Evolutionary conservation across 1,140 invertebrate genomes (phyloP).

Genomic region (Teleogryllus occipitalis): DNA sequence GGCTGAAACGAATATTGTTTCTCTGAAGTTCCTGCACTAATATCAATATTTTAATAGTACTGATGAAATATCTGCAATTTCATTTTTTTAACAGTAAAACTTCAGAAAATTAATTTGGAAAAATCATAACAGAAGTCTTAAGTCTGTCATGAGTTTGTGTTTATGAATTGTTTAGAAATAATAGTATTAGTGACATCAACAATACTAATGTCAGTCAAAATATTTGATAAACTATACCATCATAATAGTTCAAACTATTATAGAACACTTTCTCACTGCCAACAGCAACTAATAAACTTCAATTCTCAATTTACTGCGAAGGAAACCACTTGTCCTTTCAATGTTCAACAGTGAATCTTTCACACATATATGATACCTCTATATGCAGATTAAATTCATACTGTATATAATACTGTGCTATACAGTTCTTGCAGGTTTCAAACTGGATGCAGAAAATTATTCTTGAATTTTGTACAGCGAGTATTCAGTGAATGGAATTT

Average conservation of each 20-base stretch:
- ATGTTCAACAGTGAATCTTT: background rate
- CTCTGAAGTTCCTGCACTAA: too few relatives aligned
- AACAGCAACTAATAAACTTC: background rate
- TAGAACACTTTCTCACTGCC: background rate
- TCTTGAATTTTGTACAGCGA: background rate
- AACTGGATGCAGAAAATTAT: background rate
- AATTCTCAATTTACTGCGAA: background rate
- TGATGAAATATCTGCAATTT: too few relatives aligned
- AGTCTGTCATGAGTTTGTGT: too few relatives aligned
- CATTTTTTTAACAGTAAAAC: too few relatives aligned
- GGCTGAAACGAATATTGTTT: too few relatives aligned
- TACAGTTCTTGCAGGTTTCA: background rate
- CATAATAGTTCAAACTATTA: background rate
- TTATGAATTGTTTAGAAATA: too few relatives aligned
- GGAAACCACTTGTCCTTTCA: background rate
- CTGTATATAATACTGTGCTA: background rate
- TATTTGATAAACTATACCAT: background rate
- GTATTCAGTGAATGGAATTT: background rate
- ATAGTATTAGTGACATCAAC: too few relatives aligned
- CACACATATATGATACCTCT: background rate
- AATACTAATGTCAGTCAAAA: background rate
- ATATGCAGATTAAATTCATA: background rate
- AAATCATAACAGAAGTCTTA: too few relatives aligned
- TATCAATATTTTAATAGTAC: too few relatives aligned
- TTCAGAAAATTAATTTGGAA: too few relatives aligned